Conservation (phyloP, 2,797 vertebrate genomes). For the Spinibarbus caldwelli region DNA sequence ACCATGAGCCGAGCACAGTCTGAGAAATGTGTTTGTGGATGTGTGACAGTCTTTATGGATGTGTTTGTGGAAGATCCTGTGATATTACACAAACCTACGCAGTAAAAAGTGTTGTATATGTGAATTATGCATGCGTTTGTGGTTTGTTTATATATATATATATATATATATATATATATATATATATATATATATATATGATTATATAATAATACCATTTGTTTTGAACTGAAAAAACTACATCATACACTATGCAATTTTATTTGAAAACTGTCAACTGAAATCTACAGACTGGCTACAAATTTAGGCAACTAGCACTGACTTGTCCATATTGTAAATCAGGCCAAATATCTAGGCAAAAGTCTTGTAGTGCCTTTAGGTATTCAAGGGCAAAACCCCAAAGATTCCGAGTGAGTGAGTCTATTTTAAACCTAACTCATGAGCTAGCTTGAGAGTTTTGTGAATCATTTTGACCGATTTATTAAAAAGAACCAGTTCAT, state of each 20-base stretch:
- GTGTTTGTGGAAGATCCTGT: conserved; percentile 37
- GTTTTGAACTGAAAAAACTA: no score
- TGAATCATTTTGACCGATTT: not conserved
- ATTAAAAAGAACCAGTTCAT: not conserved
- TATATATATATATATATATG: not conserved
- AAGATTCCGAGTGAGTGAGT: not conserved
- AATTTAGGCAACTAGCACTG: not conserved
- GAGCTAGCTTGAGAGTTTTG: not conserved
- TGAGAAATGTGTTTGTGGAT: conserved; percentile 30
- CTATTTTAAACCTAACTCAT: not conserved
- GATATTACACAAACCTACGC: conserved; percentile 61
- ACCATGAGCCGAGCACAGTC: conserved; percentile 25
- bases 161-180: not conserved
- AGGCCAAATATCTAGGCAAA: not conserved
- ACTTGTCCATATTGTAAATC: not conserved
- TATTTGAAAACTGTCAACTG: not conserved
- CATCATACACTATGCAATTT: no score
- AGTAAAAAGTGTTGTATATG: conserved; percentile 68
- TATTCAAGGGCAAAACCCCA: not conserved
- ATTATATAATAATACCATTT: no score
- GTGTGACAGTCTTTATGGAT: conserved; percentile 30
- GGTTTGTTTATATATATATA: not conserved
- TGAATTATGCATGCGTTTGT: conserved; percentile 61
- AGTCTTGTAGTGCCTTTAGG: not conserved
- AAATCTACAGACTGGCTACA: not conserved